These are phyloP conservation scores for Electrophaes corylata DNA, from an alignment of 2,888 invertebrate species.

Conservation along the genomic window DNA sequence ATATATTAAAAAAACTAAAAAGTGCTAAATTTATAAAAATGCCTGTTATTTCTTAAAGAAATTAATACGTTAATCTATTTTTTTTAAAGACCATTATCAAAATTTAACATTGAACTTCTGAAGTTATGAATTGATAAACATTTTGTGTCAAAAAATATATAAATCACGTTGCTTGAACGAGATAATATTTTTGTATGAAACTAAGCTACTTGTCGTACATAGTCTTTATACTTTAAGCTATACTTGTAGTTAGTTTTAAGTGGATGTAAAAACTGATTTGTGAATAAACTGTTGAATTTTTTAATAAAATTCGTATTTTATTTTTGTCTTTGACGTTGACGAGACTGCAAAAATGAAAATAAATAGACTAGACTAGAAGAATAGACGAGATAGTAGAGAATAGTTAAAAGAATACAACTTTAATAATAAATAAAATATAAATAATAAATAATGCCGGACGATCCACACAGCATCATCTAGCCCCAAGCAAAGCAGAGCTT, in stretches of 20 bases:
- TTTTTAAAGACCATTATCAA: neutral
- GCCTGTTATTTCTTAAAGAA: constrained; percentile 17
- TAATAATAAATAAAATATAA: too few relatives aligned
- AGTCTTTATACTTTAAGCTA: constrained; percentile 72
- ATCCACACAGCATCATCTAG: too few relatives aligned
- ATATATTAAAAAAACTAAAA: neutral
- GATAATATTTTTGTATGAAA: constrained; percentile 78
- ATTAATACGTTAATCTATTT: neutral
- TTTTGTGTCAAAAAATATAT: constrained; percentile 36
- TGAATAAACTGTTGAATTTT: constrained; percentile 82
- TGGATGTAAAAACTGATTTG: constrained; percentile 77
- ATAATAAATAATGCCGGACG: too few relatives aligned
- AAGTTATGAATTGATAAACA: neutral
- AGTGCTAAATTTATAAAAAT: neutral
- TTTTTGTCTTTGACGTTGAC: neutral
- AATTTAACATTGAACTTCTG: neutral
- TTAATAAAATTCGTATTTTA: constrained; percentile 35
- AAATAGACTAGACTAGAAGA: too few relatives aligned
- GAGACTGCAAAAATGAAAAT: too few relatives aligned
- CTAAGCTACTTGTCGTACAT: constrained; percentile 59
- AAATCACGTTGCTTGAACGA: constrained; percentile 58
- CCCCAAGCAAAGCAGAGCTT: too few relatives aligned
- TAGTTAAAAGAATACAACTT: too few relatives aligned
- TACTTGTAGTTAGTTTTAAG: constrained; percentile 50
- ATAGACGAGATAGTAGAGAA: too few relatives aligned